A percentile compares a stretch with the other conserved stretches of the same genome.
Conservation (phyloP, 2,888 invertebrate genomes). For the Vanessa cardui region DNA sequence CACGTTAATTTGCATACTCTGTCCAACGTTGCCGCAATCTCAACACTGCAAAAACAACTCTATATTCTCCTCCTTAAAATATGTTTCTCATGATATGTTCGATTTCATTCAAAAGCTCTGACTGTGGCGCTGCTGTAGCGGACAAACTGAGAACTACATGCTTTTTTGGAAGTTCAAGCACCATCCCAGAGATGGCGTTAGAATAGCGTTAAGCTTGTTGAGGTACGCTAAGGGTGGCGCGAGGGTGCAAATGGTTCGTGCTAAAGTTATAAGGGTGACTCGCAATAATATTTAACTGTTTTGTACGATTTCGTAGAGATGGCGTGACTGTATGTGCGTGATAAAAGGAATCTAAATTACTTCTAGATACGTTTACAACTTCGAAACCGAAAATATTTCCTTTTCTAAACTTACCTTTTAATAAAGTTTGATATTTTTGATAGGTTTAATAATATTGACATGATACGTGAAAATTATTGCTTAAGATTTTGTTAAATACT, state of each 20-base stretch:
- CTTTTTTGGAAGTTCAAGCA: slow-evolving; percentile 64
- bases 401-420: too few species aligned
- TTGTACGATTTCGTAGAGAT: slow-evolving; percentile 32
- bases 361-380: neutral
- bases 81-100: slow-evolving; percentile 45
- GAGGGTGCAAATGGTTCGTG: slow-evolving; percentile 55
- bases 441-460: too few species aligned
- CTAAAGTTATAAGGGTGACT: slow-evolving; percentile 46
- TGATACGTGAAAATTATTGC: too few species aligned
- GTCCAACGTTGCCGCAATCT: slow-evolving; percentile 52
- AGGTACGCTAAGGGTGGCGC: slow-evolving; percentile 48
- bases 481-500: too few species aligned
- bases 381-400: too few species aligned
- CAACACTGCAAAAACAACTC: slow-evolving; percentile 56
- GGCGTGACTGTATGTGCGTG: slow-evolving; percentile 23
- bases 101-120: slow-evolving; percentile 76
- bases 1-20: slow-evolving; percentile 81
- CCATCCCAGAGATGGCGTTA: slow-evolving; percentile 75
- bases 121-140: slow-evolving; percentile 58
- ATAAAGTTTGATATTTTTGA: too few species aligned
- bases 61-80: slow-evolving; percentile 48
- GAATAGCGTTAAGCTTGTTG: slow-evolving; percentile 44
- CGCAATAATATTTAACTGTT: slow-evolving; percentile 21
- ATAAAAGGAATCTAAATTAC: neutral
- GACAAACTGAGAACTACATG: slow-evolving; percentile 63